These are phyloP conservation scores for Amniataba percoides DNA, from an alignment of 2,797 vertebrate genomes.

Conservation along the genomic window DNA sequence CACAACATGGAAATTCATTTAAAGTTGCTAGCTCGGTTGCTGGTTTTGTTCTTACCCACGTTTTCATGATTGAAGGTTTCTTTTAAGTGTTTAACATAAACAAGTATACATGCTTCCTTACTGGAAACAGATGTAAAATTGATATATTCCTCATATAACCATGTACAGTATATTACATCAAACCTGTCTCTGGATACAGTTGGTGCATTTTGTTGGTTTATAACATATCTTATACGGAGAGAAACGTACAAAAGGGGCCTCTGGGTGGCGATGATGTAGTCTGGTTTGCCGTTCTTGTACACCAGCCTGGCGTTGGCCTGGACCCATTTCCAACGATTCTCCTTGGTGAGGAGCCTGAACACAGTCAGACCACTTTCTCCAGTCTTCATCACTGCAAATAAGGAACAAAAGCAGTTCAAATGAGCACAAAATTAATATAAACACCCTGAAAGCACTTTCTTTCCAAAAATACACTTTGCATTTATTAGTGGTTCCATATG, in stretches of 20 bases:
- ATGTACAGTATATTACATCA: not conserved
- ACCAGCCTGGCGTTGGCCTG: constrained; percentile 88
- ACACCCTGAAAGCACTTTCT: not conserved
- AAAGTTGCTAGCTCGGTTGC: not conserved
- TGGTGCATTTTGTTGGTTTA: not conserved
- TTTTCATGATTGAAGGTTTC: not conserved
- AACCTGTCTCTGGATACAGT: not conserved
- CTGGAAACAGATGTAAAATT: not conserved
- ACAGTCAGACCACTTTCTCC: constrained; percentile 88
- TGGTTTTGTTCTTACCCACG: not conserved
- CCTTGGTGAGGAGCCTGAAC: constrained; percentile 90
- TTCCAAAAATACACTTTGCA: not conserved
- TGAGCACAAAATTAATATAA: not conserved
- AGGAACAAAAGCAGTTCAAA: constrained; percentile 12
- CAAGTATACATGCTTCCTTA: not conserved
- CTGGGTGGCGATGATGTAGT: constrained; percentile 89
- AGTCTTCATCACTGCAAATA: constrained; percentile 86
- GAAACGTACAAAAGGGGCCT: constrained; percentile 86
- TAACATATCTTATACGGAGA: not conserved
- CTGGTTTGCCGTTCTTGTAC: constrained; percentile 86
- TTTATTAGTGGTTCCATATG: not conserved
- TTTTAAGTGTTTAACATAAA: not conserved
- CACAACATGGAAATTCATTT: not conserved
- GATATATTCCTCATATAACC: not conserved
- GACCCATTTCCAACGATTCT: constrained; percentile 88